These are phyloP conservation scores for Semnornis frantzii DNA, from an alignment of 2,113 vertebrate species.

Conservation along the genomic window DNA sequence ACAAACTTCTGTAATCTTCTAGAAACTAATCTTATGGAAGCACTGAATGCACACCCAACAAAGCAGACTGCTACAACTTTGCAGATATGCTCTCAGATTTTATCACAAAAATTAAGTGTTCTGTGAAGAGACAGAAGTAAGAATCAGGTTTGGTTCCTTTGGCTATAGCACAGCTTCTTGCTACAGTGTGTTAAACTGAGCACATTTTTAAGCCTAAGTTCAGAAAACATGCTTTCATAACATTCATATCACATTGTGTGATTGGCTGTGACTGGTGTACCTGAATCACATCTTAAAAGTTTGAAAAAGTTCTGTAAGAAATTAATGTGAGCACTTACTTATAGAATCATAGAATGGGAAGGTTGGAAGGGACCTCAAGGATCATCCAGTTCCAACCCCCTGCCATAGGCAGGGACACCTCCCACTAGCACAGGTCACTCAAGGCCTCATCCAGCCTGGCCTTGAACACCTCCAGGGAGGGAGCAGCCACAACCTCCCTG, in stretches of 20 bases:
- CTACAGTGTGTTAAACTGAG: not conserved
- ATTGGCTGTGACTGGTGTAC: too few relatives aligned
- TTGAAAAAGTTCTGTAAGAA: not conserved
- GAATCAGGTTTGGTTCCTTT: not conserved
- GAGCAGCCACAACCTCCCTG: too few relatives aligned
- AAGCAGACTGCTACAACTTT: not conserved
- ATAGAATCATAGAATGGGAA: too few relatives aligned
- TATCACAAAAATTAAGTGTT: not conserved
- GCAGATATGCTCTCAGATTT: fast-evolving
- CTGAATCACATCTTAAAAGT: not conserved
- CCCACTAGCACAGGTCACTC: too few relatives aligned
- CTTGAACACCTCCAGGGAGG: too few relatives aligned
- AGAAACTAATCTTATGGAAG: not conserved
- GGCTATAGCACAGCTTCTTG: not conserved
- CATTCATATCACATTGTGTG: too few relatives aligned
- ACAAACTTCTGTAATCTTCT: not conserved
- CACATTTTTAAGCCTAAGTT: not conserved
- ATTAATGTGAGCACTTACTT: not conserved
- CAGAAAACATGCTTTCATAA: not conserved
- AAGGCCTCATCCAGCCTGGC: too few relatives aligned
- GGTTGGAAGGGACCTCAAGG: too few relatives aligned
- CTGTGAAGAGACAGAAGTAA: not conserved
- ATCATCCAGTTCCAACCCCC: too few relatives aligned
- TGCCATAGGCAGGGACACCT: too few relatives aligned
- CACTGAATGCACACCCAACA: not conserved